Conservation (phyloP, 2,888 invertebrate genomes). For the Eupeodes latifasciatus region DNA sequence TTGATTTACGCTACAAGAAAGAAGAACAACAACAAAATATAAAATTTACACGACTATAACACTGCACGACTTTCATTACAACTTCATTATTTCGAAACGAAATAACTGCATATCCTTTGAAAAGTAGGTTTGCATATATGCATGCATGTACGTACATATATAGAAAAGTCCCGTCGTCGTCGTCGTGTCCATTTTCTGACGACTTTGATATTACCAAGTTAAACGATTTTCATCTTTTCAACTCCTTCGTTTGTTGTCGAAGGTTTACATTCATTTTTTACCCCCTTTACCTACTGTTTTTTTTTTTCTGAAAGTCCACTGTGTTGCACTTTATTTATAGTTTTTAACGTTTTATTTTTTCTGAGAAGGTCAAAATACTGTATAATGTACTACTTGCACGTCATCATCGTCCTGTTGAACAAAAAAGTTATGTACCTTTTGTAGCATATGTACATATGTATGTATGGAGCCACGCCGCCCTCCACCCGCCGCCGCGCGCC, state of each 20-base stretch:
- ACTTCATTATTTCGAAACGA: neutral
- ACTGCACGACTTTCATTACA: neutral
- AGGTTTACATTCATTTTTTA: neutral
- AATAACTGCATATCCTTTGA: neutral
- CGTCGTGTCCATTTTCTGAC: conserved; percentile 16
- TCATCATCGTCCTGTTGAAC: conserved; percentile 63
- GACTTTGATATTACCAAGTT: conserved; percentile 48
- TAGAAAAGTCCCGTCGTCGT: no score
- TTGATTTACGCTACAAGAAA: neutral
- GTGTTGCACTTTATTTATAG: conserved; percentile 31
- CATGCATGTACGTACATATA: neutral
- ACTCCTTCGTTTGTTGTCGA: neutral
- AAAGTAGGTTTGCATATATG: neutral
- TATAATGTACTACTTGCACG: conserved; percentile 57
- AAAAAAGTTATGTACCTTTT: neutral
- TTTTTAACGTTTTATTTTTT: neutral
- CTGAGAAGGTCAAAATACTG: conserved; percentile 19
- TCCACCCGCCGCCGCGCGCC: no score
- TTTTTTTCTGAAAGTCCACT: neutral
- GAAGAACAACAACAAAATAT: neutral
- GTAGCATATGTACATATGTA: neutral
- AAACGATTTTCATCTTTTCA: conserved; percentile 61
- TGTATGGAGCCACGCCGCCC: neutral
- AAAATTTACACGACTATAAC: neutral
- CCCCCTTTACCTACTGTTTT: no score